A percentile compares a stretch with the other conserved stretches of the same genome.
Conservation (phyloP, 2,113 vertebrate genomes). For the Trochalopteron elliotii region DNA sequence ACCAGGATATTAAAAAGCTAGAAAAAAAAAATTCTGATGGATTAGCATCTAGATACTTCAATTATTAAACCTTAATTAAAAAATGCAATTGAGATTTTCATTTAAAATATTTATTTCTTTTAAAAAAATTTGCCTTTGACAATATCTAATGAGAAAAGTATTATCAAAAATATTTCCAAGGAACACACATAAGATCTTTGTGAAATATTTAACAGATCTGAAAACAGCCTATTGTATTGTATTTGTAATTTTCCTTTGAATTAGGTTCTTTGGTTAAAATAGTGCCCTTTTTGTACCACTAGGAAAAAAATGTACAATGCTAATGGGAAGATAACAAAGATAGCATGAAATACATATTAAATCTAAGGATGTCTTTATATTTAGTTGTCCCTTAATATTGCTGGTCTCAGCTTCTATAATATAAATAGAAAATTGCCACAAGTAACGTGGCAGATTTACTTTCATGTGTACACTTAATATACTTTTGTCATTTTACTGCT, state of each 20-base stretch:
- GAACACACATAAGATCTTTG: neutral
- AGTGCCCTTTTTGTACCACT: neutral
- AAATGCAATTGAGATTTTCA: neutral
- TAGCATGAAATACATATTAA: neutral
- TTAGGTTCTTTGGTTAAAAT: neutral
- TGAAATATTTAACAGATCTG: neutral
- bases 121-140: neutral
- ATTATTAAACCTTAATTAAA: neutral
- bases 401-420: neutral
- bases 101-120: fast-evolving
- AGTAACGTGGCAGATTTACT: neutral
- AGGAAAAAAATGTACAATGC: neutral
- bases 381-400: neutral
- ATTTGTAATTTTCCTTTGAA: neutral
- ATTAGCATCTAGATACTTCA: neutral
- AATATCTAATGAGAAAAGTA: neutral
- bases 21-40: neutral
- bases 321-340: neutral
- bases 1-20: neutral
- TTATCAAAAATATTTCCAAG: neutral
- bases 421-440: neutral
- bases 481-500: neutral
- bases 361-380: neutral
- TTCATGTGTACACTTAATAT: neutral
- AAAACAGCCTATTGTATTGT: neutral